Conservation (phyloP, 2,888 invertebrate species). For the Apodemia duryi region DNA sequence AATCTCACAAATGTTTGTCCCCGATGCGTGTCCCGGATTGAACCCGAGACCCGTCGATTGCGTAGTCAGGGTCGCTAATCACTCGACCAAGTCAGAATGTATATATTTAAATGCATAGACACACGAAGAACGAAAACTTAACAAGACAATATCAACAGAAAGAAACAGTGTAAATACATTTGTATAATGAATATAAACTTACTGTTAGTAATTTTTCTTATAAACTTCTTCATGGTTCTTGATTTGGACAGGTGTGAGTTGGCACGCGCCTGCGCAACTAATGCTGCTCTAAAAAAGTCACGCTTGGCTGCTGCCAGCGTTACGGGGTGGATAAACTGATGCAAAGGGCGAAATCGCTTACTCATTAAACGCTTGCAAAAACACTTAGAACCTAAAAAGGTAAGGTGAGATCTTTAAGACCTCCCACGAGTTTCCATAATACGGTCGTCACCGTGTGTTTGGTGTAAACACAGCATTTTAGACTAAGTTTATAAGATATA, state of each 20-base stretch:
- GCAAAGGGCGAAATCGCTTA: constrained; percentile 36
- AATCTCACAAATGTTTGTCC: too few species aligned
- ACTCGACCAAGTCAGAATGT: too few species aligned
- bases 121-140: too few species aligned
- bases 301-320: constrained; percentile 52
- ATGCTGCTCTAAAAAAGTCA: constrained; percentile 49
- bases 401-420: constrained; percentile 17
- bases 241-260: constrained; percentile 33
- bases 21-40: too few species aligned
- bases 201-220: constrained; percentile 59
- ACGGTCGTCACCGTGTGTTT: not conserved
- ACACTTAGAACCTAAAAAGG: constrained; percentile 20
- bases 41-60: too few species aligned
- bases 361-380: constrained; percentile 21
- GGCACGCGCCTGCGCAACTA: constrained; percentile 54
- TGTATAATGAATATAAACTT: constrained; percentile 38
- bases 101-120: too few species aligned
- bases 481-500: too few species aligned
- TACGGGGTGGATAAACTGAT: constrained; percentile 61
- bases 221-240: constrained; percentile 57
- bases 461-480: not conserved
- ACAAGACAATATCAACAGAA: too few species aligned
- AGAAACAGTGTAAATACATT: not conserved
- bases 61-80: too few species aligned
- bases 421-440: constrained; percentile 7